These are phyloP conservation scores for Callionymus lyra DNA, from an alignment of 2,113 vertebrate genomes.

Conservation along the genomic window DNA sequence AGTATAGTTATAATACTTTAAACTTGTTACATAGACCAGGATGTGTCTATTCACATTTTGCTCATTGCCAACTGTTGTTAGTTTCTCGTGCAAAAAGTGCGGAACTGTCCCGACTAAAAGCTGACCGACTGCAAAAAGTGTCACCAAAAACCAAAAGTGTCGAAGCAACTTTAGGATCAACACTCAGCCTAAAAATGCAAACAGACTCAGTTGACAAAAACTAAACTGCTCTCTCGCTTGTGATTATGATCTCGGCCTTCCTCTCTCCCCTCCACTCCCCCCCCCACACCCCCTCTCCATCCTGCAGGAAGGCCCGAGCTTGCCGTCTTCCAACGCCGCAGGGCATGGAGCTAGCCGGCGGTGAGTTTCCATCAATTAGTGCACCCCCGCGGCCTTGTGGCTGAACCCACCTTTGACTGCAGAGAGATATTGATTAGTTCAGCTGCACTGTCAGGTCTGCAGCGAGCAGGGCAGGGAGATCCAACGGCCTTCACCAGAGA, in stretches of 20 bases:
- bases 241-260: constrained; percentile 52
- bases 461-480: constrained; percentile 82
- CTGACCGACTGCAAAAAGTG: constrained; percentile 14
- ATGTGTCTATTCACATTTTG: too few relatives aligned
- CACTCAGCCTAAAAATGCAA: constrained; percentile 7
- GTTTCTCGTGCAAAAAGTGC: constrained; percentile 49
- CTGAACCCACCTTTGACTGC: constrained; percentile 77
- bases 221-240: constrained; percentile 36
- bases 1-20: too few relatives aligned
- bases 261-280: constrained; percentile 45
- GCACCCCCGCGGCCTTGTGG: constrained; percentile 76
- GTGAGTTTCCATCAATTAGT: constrained; percentile 94
- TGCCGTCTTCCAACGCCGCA: constrained; percentile 74
- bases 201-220: constrained; percentile 31
- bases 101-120: constrained; percentile 18
- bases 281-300: too few relatives aligned
- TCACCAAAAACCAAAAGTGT: constrained; percentile 9
- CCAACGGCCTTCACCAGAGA: constrained; percentile 82
- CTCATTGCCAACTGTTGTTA: too few relatives aligned
- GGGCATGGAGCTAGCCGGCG: constrained; percentile 77
- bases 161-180: too few relatives aligned
- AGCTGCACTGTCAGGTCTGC: constrained; percentile 91
- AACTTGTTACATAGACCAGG: too few relatives aligned
- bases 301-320: constrained; percentile 57
- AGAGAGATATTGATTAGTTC: constrained; percentile 90